A percentile compares a stretch with the other conserved stretches of the same genome.
phyloP scores from a whole-genome alignment of 1,140 invertebrate genomes.

The Sycophila sp. region DNA sequence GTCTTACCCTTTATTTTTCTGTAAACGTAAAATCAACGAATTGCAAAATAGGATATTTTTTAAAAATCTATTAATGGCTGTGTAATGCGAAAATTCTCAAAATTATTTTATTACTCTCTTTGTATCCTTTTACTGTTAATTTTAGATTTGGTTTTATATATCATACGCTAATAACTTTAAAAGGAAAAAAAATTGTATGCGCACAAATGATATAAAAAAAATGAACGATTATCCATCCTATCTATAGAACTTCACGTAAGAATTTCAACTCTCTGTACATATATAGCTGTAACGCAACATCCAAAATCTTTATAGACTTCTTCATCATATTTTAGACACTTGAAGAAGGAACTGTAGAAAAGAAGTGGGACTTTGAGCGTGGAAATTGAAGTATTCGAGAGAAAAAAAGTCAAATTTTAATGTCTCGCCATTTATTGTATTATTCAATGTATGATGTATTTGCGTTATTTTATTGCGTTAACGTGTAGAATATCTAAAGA shows the following conservation, averaged over 20 bases:
- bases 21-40: constrained; percentile 1
- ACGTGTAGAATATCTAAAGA: neutral
- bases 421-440: constrained; percentile 1
- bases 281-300: constrained; percentile 9
- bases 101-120: constrained; percentile 25
- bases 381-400: neutral
- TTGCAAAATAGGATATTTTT: constrained; percentile 2
- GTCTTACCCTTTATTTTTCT: no score
- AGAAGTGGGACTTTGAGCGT: neutral
- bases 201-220: constrained; percentile 26
- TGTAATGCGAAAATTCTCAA: constrained; percentile 18
- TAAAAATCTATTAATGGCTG: constrained; percentile 16
- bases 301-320: constrained; percentile 6
- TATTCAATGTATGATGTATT: neutral
- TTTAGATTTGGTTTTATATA: constrained; percentile 12
- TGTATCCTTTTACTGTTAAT: constrained; percentile 1
- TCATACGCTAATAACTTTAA: neutral
- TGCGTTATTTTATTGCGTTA: neutral
- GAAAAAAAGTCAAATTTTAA: neutral
- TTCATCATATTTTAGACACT: constrained; percentile 9
- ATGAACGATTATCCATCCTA: constrained; percentile 19
- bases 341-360: constrained; percentile 3
- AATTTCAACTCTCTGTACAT: constrained; percentile 20
- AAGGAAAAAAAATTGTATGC: constrained; percentile 17
- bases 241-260: constrained; percentile 15